Evolutionary conservation across 2,888 invertebrate species (phyloP), one percentile per base, ranked within the genome.

Genomic region (Lithodes maja): DNA sequence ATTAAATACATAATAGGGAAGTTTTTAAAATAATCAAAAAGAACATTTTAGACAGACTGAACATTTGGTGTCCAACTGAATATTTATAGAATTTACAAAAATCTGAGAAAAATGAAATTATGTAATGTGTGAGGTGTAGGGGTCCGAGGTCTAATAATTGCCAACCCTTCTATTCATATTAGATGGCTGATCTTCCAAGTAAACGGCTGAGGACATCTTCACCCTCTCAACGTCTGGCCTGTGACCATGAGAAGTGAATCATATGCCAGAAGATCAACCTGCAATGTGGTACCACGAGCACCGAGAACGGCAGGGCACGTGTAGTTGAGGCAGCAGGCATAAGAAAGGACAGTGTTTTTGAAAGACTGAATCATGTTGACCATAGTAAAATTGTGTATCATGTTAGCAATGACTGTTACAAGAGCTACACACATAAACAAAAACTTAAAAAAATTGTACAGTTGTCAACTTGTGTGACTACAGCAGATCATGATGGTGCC

Each of bases 201-300:
- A 81, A 81, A 81, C 68, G 1, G 7, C 50, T 3, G 17, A 61
- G 81, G 81, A 81, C 5, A 81, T 81, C 61, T 81, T 81, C 81
- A 81, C 61, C 81, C 68, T 81, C 81, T 81, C 81, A 2, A 55
- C 52, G 81, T 33, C 81, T 81, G 55, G 33, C 1, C 81, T 81
- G 54, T 79, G 79, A 53, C 15, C 3, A 49, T 79, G 79, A 81
- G 17, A 81, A n/a, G n/a, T 81, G 55, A 5, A 49, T 79, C 53
- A 5, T 52, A 79, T 53, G 79, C 79, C 79, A 79, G 53, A 53
- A 53, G 79, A 82, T 61, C n/a, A 49, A 82, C 61, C 61, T 33
- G 9, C 49, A 61, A 55, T 79, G 79, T 79, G 79, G 79, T 79
- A 79, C 3, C 17, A 79, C 79, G 53, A 79, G 79, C 53, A 79